Evolutionary conservation across 2,888 invertebrate species (phyloP).

Genomic region (Drosophila borealis): DNA sequence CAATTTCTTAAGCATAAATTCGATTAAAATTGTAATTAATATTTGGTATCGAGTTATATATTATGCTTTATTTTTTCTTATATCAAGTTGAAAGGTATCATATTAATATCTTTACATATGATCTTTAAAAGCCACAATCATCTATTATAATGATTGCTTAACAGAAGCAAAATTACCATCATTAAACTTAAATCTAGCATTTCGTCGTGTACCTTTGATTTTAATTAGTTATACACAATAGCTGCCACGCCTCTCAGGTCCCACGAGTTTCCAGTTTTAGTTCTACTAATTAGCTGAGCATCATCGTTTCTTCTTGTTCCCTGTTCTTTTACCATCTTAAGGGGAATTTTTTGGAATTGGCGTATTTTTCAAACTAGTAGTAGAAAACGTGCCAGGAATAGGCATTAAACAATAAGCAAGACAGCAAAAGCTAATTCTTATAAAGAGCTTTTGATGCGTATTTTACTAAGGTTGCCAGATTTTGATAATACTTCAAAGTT

Average conservation of each 20-base stretch:
- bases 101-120: background rate
- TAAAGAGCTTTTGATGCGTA: background rate
- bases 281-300: conserved; percentile 2
- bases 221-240: conserved; percentile 28
- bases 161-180: conserved; percentile 22
- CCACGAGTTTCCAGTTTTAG: background rate
- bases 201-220: conserved; percentile 11
- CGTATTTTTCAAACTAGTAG: background rate
- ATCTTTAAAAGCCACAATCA: conserved; percentile 15
- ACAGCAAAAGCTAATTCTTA: conserved; percentile 11
- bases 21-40: background rate
- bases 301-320: conserved; percentile 2
- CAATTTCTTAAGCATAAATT: background rate
- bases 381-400: conserved; percentile 16
- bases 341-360: conserved; percentile 39
- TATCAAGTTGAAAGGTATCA: background rate
- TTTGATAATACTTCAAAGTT: background rate
- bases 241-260: background rate
- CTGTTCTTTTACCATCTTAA: conserved; percentile 4
- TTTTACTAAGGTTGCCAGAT: conserved; percentile 19
- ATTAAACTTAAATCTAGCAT: conserved; percentile 17
- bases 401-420: conserved; percentile 4
- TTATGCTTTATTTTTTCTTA: background rate
- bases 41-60: background rate
- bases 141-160: conserved; percentile 22